Evolutionary conservation across 2,888 invertebrate species (phyloP).

Genomic region (Allolobophora icterica): DNA sequence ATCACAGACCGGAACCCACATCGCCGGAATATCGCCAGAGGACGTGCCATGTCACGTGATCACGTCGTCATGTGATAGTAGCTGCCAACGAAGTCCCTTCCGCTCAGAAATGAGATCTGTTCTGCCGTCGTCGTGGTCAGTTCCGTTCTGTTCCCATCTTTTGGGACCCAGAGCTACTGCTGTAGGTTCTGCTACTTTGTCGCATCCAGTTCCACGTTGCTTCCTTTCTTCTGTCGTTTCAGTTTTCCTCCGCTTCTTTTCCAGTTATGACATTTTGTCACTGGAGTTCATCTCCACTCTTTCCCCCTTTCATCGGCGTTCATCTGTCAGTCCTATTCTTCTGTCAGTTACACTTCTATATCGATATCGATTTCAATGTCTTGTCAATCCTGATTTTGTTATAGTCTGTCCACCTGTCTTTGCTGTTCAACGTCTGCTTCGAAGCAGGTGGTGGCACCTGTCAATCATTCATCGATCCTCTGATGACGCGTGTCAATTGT

Average conservation of each 20-base stretch:
- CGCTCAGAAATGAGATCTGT: background rate
- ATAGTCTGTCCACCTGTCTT: background rate
- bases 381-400: background rate
- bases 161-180: background rate
- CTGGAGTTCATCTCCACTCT: background rate
- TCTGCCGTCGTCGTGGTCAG: background rate
- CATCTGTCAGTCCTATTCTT: background rate
- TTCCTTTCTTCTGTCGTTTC: background rate
- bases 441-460: background rate
- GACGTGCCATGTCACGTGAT: constrained; percentile 22
- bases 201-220: background rate
- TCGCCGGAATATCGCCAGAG: constrained; percentile 24
- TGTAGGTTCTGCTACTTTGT: background rate
- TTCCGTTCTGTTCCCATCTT: background rate
- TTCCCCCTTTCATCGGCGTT: no score
- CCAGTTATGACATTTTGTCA: background rate
- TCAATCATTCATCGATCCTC: background rate
- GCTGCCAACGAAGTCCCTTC: background rate
- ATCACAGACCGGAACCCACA: constrained; percentile 20
- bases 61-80: background rate
- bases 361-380: background rate
- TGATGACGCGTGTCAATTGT: background rate
- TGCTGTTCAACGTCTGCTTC: background rate
- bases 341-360: background rate
- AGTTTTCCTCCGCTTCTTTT: background rate